Percentiles rank a stretch among this genome's conserved stretches.
phyloP scores from a whole-genome alignment of 2,888 invertebrate genomes.

The Apodemia zela region DNA sequence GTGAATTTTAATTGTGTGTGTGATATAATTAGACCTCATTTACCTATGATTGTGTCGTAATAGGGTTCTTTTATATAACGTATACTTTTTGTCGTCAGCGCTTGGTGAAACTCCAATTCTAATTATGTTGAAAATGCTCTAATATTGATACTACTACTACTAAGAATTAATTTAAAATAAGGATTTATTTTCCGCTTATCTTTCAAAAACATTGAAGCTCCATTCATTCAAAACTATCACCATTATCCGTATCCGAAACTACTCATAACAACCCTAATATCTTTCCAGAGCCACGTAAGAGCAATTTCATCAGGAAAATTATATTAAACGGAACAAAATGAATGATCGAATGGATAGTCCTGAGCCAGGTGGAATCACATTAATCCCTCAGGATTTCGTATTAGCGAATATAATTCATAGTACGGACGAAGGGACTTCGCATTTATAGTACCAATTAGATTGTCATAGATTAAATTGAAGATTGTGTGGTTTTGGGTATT shows the following conservation, averaged over 20 bases:
- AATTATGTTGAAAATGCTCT: too few species aligned
- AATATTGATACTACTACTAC: too few species aligned
- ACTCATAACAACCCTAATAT: slow-evolving; percentile 34
- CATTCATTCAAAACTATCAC: background rate
- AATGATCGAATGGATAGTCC: slow-evolving; percentile 30
- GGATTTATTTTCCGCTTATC: background rate
- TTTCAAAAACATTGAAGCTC: background rate
- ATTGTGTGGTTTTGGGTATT: slow-evolving; percentile 7
- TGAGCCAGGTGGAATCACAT: slow-evolving; percentile 35
- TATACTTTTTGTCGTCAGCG: too few species aligned
- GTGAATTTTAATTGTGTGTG: too few species aligned
- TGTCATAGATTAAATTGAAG: slow-evolving; percentile 16
- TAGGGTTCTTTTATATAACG: too few species aligned
- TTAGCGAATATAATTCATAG: slow-evolving; percentile 25
- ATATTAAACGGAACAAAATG: slow-evolving; percentile 30
- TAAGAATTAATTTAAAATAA: too few species aligned
- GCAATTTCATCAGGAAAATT: slow-evolving; percentile 37
- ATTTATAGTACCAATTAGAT: slow-evolving; percentile 16
- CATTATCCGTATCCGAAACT: background rate
- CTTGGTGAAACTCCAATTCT: too few species aligned
- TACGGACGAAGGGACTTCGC: slow-evolving; percentile 16
- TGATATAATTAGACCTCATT: too few species aligned
- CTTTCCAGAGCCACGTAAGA: slow-evolving; percentile 33
- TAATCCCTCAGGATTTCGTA: slow-evolving; percentile 37
- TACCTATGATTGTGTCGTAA: too few species aligned